Base-by-base conservation (phyloP, 2,797 vertebrate genomes). In the Chelidonichthys spinosus region DNA sequence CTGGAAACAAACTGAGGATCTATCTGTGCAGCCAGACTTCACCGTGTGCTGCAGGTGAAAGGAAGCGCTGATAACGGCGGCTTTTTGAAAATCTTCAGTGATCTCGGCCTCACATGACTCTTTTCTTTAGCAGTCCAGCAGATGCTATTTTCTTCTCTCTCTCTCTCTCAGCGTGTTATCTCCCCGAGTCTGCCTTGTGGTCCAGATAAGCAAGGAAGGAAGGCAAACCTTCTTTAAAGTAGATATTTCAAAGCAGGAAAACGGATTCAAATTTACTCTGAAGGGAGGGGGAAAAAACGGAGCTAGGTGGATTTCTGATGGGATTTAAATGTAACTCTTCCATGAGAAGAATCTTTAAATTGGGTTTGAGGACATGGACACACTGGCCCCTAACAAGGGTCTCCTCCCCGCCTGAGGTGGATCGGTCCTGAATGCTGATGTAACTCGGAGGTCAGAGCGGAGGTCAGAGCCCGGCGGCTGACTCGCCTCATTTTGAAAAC, bases 341-440 rank as follows among this genome's bases (percentile, higher is more conserved):
- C 39, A 43, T 35, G 7, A 44, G 63, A 5, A 44, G 63, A 61
- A 39, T 39, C 49, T 76, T 42, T 61, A n/a, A 76, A 63, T n/a
- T 70, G 44, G 11, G 61, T 76, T 67, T 66, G 32, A 17, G 55
- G 70, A 68, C 42, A 49, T 72, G 25, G 47, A 66, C 70, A 60
- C 68, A 55, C 46, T 70, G 78, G 79, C 77, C 76, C 32, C 65
- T 72, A 84, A 87, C 74, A 81, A 69, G 66, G 70, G 25, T 25
- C 25, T 25, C 76, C 54, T 54, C 56, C 50, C 76, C n/a, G 75
- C 86, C 81, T 65, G 69, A 78, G 81, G 88, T 73, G 4, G n/a
- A 49, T 13, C 11, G 79, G 64, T 72, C 73, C 72, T 86, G 86
- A 83, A 79, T 85, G 79, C 87, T 92, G 88, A 91, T 91, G 86